phyloP scores from a whole-genome alignment of 2,113 vertebrate genomes.

The Dromaius novaehollandiae region DNA sequence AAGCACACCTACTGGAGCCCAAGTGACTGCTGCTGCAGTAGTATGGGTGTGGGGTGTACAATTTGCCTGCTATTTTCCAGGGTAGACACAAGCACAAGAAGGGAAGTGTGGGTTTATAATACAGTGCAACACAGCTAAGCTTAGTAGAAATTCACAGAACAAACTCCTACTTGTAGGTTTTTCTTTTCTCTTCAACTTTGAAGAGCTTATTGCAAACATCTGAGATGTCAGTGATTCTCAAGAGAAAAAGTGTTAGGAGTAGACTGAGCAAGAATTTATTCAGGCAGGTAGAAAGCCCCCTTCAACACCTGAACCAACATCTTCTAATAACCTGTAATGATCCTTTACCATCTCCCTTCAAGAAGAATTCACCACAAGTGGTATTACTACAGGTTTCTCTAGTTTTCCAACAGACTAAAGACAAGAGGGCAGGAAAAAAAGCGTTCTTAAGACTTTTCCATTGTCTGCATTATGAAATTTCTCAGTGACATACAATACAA shows the following conservation, averaged over 20 bases:
- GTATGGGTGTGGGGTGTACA: neutral
- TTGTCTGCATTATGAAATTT: neutral
- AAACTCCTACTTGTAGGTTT: neutral
- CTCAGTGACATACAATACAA: neutral
- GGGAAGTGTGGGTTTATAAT: accelerated
- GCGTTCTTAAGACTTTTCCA: neutral
- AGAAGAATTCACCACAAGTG: accelerated
- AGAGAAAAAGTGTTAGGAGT: neutral
- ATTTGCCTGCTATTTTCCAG: neutral
- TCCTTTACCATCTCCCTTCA: neutral
- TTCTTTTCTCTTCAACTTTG: neutral
- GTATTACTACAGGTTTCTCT: neutral
- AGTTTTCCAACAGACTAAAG: neutral
- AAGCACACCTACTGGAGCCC: neutral
- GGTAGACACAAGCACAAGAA: neutral
- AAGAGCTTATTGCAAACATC: neutral
- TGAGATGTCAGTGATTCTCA: neutral
- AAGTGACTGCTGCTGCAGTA: neutral
- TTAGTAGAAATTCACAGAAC: neutral
- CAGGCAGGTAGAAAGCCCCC: neutral
- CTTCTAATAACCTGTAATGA: neutral
- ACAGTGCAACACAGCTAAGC: neutral
- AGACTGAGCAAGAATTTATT: neutral
- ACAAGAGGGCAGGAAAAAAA: neutral
- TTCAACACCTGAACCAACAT: neutral